Conservation (phyloP, 2,888 invertebrate species). For the Apodemia zela region DNA sequence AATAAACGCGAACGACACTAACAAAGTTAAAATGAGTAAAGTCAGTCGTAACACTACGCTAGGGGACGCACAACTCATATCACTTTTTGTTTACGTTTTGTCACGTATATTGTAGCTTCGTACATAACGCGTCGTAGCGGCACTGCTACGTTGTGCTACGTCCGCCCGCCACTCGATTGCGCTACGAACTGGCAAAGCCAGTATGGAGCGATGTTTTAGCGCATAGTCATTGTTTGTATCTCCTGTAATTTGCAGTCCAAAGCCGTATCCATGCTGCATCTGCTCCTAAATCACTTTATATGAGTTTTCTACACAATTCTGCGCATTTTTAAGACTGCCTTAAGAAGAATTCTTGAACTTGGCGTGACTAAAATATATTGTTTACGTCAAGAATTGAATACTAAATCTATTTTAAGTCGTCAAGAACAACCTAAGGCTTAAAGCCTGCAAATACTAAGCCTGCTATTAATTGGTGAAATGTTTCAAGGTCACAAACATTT, state of each 20-base stretch:
- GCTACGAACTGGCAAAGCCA: conserved; percentile 65
- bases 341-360: background rate
- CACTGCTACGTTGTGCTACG: conserved; percentile 56
- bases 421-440: background rate
- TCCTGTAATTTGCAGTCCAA: conserved; percentile 68
- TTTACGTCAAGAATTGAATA: background rate
- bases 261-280: conserved; percentile 69
- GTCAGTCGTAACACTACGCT: conserved; percentile 68
- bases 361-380: background rate
- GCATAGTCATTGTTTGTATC: conserved; percentile 64
- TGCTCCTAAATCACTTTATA: conserved; percentile 73
- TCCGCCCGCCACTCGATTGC: conserved; percentile 55
- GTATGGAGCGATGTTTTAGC: conserved; percentile 41
- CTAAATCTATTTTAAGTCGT: background rate
- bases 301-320: conserved; percentile 64
- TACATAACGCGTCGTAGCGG: conserved; percentile 65
- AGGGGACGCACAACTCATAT: conserved; percentile 76
- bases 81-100: conserved; percentile 75
- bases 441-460: too few species aligned
- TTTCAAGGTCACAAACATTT: too few species aligned
- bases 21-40: conserved; percentile 67
- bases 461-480: too few species aligned
- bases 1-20: conserved; percentile 69
- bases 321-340: conserved; percentile 41
- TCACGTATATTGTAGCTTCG: conserved; percentile 54